Base-by-base conservation (phyloP, 2,113 vertebrate genomes). In the Antechinus flavipes region DNA sequence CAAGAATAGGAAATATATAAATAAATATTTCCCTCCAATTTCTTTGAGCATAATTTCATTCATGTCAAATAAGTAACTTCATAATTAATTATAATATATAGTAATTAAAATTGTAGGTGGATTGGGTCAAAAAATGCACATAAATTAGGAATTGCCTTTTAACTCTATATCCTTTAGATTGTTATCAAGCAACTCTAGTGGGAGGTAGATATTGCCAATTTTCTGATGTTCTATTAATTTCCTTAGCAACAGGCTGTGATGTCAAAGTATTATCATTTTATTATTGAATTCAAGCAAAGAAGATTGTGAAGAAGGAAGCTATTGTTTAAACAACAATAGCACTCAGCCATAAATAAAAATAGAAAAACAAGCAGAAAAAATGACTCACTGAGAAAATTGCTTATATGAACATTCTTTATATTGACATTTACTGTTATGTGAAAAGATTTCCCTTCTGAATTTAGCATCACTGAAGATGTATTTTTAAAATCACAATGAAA, bases 241-340 rank as follows among this genome's bases (percentile, higher is more conserved):
- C 94, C 92, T 54, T 68, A 93, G 94, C 94, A 97, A 94, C 58
- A 94, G 90, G 47, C 58, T 96, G 26, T 94, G 94, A 96, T 95
- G 55, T 97, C 90, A 96, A 90, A 92, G 46, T 93, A n/a, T 94
- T 94, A 95, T 68, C 35, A 93, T 97, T 97, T 96, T 93, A 53
- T 91, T 68, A 93, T 42, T 96, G 27, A 95, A 61, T 92, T 54
- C 54, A 49, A n/a, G 68, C 92, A 42, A 92, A 91, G 97, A 98
- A 97, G 96, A 99, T 99, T 96, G n/a, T 94, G 90, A 96, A 94
- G 27, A 91, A 94, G 92, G 95, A 95, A 95, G 52, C 35, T 95
- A 76, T 95, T 91, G 61, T 92, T 97, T 96, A 93, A 95, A 84
- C 94, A 49, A 89, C 2, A 49, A 49, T 49, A 92, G 50, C 93